These are phyloP conservation scores for Axis porcinus DNA, from an alignment of 2,113 vertebrate genomes.

Conservation along the genomic window DNA sequence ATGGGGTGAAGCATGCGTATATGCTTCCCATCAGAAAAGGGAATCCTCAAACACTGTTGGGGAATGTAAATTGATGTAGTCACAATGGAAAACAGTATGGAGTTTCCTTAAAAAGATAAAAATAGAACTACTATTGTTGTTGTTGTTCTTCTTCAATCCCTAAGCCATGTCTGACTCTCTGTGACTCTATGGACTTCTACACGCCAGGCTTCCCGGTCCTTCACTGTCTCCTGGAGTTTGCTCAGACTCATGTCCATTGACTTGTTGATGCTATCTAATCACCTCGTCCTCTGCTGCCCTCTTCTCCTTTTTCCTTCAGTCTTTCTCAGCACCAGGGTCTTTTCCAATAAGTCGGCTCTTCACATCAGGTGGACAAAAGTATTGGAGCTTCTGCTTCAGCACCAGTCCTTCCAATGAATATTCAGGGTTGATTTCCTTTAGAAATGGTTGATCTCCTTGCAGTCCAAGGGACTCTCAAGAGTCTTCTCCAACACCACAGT, in stretches of 20 bases:
- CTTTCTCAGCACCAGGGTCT: not conserved
- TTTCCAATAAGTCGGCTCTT: not conserved
- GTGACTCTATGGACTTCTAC: not conserved
- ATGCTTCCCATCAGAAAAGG: not conserved
- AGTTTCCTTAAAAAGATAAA: not conserved
- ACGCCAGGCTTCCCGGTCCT: not conserved
- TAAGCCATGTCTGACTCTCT: not conserved
- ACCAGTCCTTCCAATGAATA: not conserved
- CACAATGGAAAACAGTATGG: not conserved
- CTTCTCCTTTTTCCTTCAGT: not conserved
- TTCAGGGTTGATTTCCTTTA: not conserved
- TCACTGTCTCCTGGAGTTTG: not conserved
- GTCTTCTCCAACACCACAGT: not conserved
- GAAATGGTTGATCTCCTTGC: not conserved
- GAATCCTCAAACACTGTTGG: not conserved
- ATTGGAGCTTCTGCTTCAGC: not conserved
- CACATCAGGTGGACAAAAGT: not conserved
- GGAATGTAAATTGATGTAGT: not conserved
- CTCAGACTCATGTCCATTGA: not conserved
- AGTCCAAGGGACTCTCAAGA: not conserved
- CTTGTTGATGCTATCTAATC: not conserved
- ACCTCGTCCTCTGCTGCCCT: not conserved
- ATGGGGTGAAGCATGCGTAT: not conserved
- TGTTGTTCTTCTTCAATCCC: not conserved
- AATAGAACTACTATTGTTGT: not conserved